Conservation (phyloP, 2,888 invertebrate species). For the Cyclophora punctaria region DNA sequence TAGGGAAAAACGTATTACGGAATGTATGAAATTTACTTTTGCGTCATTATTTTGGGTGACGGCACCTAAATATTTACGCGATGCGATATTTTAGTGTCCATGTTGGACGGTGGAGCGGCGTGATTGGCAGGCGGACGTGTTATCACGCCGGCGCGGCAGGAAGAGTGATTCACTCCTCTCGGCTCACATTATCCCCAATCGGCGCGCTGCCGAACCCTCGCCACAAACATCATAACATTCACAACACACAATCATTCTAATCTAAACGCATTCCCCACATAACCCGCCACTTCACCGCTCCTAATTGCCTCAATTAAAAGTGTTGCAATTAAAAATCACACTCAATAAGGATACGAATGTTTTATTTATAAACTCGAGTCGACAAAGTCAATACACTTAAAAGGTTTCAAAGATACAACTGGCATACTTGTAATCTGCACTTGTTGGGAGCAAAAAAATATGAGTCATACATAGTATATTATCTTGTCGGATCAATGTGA, state of each 20-base stretch:
- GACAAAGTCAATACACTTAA: slow-evolving; percentile 15
- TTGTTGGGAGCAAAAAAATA: slow-evolving; percentile 25
- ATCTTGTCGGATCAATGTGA: slow-evolving; percentile 24
- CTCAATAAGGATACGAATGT: slow-evolving; percentile 9
- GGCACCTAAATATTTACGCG: slow-evolving; percentile 41
- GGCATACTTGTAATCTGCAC: slow-evolving; percentile 20
- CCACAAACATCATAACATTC: no score
- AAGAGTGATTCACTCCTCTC: slow-evolving; percentile 59
- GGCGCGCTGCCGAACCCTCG: no score
- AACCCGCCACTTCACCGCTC: no score
- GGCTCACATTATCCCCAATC: slow-evolving; percentile 55
- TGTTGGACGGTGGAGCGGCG: slow-evolving; percentile 47
- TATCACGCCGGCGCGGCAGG: slow-evolving; percentile 61
- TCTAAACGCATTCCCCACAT: no score
- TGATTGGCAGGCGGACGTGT: slow-evolving; percentile 67
- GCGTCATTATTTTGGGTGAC: slow-evolving; percentile 41
- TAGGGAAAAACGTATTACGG: slow-evolving; percentile 9
- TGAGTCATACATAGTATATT: slow-evolving; percentile 27
- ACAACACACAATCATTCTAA: no score
- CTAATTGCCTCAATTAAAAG: no score
- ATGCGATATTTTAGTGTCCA: slow-evolving; percentile 39
- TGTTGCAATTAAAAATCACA: no score
- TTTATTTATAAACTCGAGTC: slow-evolving; percentile 11
- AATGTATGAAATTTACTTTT: slow-evolving; percentile 33
- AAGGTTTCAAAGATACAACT: slow-evolving; percentile 23